Base-by-base conservation (phyloP, 2,113 vertebrate genomes). In the Onychostruthus taczanowskii region DNA sequence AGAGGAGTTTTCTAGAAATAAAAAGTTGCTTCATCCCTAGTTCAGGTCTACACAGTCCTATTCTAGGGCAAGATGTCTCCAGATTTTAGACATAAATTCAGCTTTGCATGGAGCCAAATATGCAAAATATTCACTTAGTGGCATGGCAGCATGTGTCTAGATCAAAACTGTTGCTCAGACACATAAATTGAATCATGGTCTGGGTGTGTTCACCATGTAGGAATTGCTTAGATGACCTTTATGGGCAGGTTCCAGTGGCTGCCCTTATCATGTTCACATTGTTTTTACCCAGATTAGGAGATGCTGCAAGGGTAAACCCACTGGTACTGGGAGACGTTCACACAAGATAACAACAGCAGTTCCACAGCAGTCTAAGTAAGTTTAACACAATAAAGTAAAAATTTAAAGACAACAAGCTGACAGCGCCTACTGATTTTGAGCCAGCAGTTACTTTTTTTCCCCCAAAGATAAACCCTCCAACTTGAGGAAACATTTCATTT, bases 401-500 rank as follows among this genome's bases (percentile, higher is more conserved):
- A 59, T 53, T 10, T 58, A 46, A 31, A 70, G 56, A 77, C 70
- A 89, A 63, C 17, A 79, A 91, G 23, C 31, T 86, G 80, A 82
- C 41, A 81, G 21, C 0, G 0, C 13, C 41, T 64, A 8, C n/a
- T 94, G 75, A 56, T 83, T 90, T 86, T 16, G 2, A 93, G 67
- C 2, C n/a, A 84, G 47, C 14, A 44, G 39, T 69, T 70, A 49
- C 10, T 10, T 28, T 53, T 46, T 70, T n/a, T 56, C 47, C 75
- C 85, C 61, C 67, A n/a, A 61, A 55, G n/a, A 92, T 62, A 93
- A 93, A 78, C 49, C 16, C 39, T 92, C 43, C 44, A 87, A 62
- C 27, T 55, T 4, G 0, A 92, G 63, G 43, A 92, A 84, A 33
- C 8, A 16, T 84, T 78, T 85, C 5, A 0, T 94, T 94, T 74